These are phyloP conservation scores for Porites australiensis DNA, from an alignment of 64 coral and sea anemone genomes.

Conservation along the genomic window DNA sequence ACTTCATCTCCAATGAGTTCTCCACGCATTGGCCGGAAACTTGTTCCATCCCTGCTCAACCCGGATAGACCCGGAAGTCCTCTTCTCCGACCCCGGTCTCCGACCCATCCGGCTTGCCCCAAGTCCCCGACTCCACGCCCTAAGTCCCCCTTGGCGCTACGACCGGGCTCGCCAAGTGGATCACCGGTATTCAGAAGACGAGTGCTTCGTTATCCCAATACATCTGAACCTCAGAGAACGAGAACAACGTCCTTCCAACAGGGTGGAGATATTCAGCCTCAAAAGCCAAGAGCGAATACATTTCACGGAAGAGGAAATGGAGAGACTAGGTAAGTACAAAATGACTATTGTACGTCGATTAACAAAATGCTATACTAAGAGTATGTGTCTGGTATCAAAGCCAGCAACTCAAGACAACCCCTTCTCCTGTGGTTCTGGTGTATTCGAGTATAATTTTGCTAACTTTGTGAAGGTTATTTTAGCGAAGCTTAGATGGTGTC, in stretches of 20 bases:
- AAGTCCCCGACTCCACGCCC: background rate
- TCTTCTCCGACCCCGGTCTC: constrained; percentile 8
- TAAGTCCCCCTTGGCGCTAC: background rate
- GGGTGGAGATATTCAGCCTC: background rate
- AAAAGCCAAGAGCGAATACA: background rate
- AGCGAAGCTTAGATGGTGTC: no score
- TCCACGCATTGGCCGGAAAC: constrained; percentile 2
- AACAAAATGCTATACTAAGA: no score
- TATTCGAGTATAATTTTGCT: no score
- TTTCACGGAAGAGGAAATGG: background rate
- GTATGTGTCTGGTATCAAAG: no score
- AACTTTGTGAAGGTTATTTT: no score
- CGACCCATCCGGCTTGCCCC: background rate
- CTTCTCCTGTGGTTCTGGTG: no score
- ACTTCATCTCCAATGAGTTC: constrained; percentile 19
- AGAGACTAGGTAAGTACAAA: background rate
- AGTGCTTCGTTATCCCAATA: background rate
- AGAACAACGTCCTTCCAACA: background rate
- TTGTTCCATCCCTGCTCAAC: constrained; percentile 22
- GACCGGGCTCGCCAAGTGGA: background rate
- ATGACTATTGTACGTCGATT: no score
- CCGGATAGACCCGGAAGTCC: background rate
- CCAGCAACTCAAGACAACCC: no score
- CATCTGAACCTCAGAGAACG: background rate
- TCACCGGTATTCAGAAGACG: background rate